Conservation (phyloP, 1,140 invertebrate species). For the Berghia stephanieae region DNA sequence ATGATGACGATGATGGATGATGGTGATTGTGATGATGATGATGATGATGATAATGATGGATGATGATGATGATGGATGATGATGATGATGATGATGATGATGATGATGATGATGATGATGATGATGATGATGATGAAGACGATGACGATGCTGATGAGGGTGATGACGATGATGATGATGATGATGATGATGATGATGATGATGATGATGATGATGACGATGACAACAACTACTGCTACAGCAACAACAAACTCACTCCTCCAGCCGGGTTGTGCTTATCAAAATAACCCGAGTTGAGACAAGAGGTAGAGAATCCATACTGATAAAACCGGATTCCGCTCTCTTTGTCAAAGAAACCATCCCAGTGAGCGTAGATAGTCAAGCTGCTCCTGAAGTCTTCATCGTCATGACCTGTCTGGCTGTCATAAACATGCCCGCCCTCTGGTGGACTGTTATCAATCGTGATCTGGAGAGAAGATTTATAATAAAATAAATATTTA, state of each 20-base stretch:
- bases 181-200: too few species aligned
- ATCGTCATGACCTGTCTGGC: constrained; percentile 33
- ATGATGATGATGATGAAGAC: too few species aligned
- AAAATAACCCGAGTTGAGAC: constrained; percentile 29
- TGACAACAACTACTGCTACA: not conserved
- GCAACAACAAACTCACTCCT: constrained; percentile 14
- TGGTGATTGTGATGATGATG: too few species aligned
- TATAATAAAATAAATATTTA: not conserved
- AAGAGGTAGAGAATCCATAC: constrained; percentile 36
- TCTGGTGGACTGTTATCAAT: constrained; percentile 44
- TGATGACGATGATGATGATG: constrained; percentile 12
- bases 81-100: too few species aligned
- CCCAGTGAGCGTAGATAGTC: constrained; percentile 40
- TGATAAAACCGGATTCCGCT: constrained; percentile 47
- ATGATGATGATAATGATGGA: too few species aligned
- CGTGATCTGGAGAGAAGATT: constrained; percentile 40
- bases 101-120: constrained; percentile 2
- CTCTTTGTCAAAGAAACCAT: constrained; percentile 48
- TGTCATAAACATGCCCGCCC: constrained; percentile 42
- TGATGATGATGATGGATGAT: too few species aligned
- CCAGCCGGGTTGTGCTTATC: not conserved
- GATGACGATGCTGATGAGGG: too few species aligned
- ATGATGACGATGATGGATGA: too few species aligned
- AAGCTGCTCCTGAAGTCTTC: constrained; percentile 39
- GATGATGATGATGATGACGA: not conserved